Percentiles rank a stretch among this genome's conserved stretches.
Evolutionary conservation across 2,113 vertebrate genomes (phyloP).

Genomic region (Lasiurus borealis): DNA sequence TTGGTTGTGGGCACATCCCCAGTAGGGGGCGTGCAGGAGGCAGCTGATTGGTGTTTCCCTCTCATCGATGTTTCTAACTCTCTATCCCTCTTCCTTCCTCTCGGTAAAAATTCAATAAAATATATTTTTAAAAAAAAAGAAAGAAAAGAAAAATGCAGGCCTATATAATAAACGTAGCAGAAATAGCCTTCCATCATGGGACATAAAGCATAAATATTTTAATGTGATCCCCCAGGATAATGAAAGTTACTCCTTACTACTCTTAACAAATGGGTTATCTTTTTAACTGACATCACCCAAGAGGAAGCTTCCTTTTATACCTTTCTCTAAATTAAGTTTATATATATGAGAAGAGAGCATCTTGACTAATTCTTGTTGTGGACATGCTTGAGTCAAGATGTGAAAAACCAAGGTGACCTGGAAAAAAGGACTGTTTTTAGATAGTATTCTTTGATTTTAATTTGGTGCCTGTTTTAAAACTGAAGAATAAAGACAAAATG

Average conservation of each 20-base stretch:
- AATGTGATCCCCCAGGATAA: background rate
- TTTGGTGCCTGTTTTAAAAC: background rate
- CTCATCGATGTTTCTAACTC: no score
- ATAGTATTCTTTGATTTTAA: background rate
- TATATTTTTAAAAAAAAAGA: no score
- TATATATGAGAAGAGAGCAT: background rate
- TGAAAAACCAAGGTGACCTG: background rate
- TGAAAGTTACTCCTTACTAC: background rate
- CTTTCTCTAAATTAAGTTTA: background rate
- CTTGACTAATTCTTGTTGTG: background rate
- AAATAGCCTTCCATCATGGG: background rate
- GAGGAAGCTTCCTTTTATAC: background rate
- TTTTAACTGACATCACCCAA: background rate
- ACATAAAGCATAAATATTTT: background rate
- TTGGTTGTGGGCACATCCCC: no score
- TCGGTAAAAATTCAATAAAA: no score
- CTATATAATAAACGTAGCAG: background rate
- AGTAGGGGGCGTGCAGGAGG: no score
- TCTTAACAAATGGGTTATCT: background rate
- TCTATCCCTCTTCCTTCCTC: no score
- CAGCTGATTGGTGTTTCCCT: no score
- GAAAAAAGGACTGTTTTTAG: background rate
- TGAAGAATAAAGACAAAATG: conserved; percentile 1
- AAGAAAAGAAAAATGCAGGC: background rate
- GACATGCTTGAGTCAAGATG: background rate